Base-by-base conservation (phyloP, 2,113 vertebrate species). In the Nothobranchius furzeri region DNA sequence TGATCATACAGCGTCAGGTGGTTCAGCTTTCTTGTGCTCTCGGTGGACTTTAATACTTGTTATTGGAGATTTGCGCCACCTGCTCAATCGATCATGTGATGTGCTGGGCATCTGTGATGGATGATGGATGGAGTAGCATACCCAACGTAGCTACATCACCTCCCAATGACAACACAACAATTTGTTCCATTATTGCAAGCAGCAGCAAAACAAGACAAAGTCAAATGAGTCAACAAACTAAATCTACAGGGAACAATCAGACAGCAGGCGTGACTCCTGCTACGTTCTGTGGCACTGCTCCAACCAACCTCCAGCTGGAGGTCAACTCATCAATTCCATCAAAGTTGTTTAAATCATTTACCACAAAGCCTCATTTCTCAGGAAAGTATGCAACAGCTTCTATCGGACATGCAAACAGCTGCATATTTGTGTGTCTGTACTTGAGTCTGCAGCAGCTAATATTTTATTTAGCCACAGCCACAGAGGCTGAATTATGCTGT, bases 211-310 rank as follows among this genome's bases (percentile, higher is more conserved):
- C 57, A 84, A 74, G 84, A 76, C 74, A 84, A 88, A 84, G 83
- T 89, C 83, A 85, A 82, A 83, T 64, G 71, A 85, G 79, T 85
- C 77, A 81, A 84, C 76, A 84, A 67, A 76, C 2, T 57, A 20
- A 60, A 75, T 73, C 77, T 73, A 71, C 54, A 4, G 75, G 72
- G 78, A 75, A 68, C 59, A 71, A 76, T 78, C 59, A 60, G 71
- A 81, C 40, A 55, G 20, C 61, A 24, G 57, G 70, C 63, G 13
- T n/a, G 68, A 72, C 46, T 64, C 55, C 6, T 70, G 64, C 68
- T 62, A 61, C 60, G 30, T 24, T 60, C 55, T 9, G 12, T 81
- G 75, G 70, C 68, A 45, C 24, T 9, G 24, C 30, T 76, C 76
- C 78, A 78, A 17, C 37, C 24, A 9, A 15, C 37, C 36, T 55